Base-by-base conservation (phyloP, 2,888 invertebrate genomes). In the Torymus aiolomorphi region DNA sequence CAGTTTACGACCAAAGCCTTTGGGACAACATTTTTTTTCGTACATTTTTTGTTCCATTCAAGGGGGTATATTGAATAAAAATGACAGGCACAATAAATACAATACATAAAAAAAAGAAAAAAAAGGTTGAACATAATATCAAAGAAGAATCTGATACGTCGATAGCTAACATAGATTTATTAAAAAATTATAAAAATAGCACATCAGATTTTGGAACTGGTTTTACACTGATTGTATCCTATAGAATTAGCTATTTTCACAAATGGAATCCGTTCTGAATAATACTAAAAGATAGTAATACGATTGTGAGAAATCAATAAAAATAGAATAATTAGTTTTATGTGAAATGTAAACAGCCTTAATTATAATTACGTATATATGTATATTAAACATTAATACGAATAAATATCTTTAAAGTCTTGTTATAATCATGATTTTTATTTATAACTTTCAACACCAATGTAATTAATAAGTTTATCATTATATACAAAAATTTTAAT, bases 201-300 rank as follows among this genome's bases (percentile, higher is more conserved):
- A 59, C 59, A 14, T 70, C 59, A 8, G 70, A 70, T 70, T 70
- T 70, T 18, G 70, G 70, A 18, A 18, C 18, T 16, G 49, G 57
- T 14, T 70, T 56, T 49, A 59, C n/a, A n/a, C n/a, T n/a, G 70
- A 70, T 59, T 49, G 49, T 56, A 70, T 70, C 70, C 59, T 1
- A 31, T 70, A 49, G 70, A 16, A 70, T 31, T 70, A 59, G 70
- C 59, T 18, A 49, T 59, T 56, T 70, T 70, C 56, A 10, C 70
- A 2, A 13, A 70, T 0, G 70, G 57, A 13, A 49, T 70, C 13
- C 16, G 8, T 18, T 59, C 49, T 5, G 31, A 31, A 31, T 31
- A 31, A 31, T 31, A 31, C 31, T 31, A 31, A 31, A 31, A 31
- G 2, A 31, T 31, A 31, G 31, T 31, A 31, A 8, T 31, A 31